Base-by-base conservation (phyloP, 2,113 vertebrate genomes). In the Phrynosoma platyrhinos region DNA sequence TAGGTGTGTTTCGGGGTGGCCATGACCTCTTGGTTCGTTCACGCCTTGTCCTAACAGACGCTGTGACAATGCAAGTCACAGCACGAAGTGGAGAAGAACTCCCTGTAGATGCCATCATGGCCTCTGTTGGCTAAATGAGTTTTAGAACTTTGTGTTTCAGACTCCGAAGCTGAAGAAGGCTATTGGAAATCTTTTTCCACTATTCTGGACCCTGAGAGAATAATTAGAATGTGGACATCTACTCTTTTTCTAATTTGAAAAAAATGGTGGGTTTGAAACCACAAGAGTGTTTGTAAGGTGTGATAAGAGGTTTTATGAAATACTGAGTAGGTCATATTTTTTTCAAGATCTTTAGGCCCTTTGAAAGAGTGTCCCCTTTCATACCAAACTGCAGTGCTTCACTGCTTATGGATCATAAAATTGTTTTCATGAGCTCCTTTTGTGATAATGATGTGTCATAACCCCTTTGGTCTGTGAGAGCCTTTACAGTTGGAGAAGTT, bases 51-150 rank as follows among this genome's bases (percentile, higher is more conserved):
- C 95, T 98, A 84, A 96, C 97, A 0, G 97, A 98, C 82, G 96
- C 96, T 0, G 97, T 98, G 86, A 98, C 97, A 0, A 97, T 98
- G 97, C 97, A 98, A 68, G 97, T 98, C 40, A 98, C 97, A 0
- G 97, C 97, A 13, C 96, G 97, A 88, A 97, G 97, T 30, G 76
- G 92, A 0, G 96, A 97, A 86, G 97, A 97, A 87, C 92, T 97
- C 79, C 97, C 97, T 0, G 97, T 97, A 42, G 97, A 98, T 6
- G 92, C 97, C 32, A 74, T 97, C 93, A 95, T 98, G 96, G 96
- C 97, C 0, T 97, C 97, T 0, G 97, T 98, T 0, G 97, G 97
- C 91, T 98, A 94, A 93, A 36, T 30, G 0, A 68, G 9, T 1
- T 27, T 1, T 69, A 3, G 77, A 23, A 25, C 89, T 8, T 32